phyloP scores from a whole-genome alignment of 2,113 vertebrate genomes.

The Microtus ochrogaster region DNA sequence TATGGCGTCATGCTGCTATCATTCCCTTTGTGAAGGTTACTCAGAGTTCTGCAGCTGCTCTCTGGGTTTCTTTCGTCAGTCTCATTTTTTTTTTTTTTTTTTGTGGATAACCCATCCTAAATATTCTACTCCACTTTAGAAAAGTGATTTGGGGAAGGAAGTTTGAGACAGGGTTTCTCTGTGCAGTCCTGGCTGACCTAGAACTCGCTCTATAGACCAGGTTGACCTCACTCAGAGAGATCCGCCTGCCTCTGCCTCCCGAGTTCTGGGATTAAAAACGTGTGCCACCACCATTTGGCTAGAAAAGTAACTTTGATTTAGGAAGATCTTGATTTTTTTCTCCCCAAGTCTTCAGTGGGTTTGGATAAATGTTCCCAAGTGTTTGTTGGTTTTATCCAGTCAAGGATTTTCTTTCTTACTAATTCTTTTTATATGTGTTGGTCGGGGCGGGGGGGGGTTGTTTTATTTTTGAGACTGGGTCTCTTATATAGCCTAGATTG shows the following conservation, averaged over 20 bases:
- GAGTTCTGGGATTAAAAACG: neutral
- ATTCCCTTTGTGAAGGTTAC: conserved; percentile 13
- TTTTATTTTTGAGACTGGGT: neutral
- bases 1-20: neutral
- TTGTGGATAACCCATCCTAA: conserved; percentile 12
- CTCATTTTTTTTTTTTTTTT: conserved; percentile 34
- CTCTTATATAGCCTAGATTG: neutral
- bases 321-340: neutral
- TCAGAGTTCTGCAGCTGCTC: neutral
- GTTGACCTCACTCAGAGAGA: neutral
- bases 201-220: neutral
- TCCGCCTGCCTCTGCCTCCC: neutral
- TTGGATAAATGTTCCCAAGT: conserved; percentile 24
- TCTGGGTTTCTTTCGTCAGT: conserved; percentile 29
- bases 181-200: neutral
- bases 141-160: neutral
- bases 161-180: neutral
- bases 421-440: neutral
- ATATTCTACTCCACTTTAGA: conserved; percentile 16
- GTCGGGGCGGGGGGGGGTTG: too few relatives aligned
- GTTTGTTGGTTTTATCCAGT: conserved; percentile 49
- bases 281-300: neutral
- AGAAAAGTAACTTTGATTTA: neutral
- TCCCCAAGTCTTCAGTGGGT: neutral
- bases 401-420: neutral